phyloP scores from a whole-genome alignment of 30 jellyfish, hydroid and myxozoan genomes.

The Aurelia aurita region DNA sequence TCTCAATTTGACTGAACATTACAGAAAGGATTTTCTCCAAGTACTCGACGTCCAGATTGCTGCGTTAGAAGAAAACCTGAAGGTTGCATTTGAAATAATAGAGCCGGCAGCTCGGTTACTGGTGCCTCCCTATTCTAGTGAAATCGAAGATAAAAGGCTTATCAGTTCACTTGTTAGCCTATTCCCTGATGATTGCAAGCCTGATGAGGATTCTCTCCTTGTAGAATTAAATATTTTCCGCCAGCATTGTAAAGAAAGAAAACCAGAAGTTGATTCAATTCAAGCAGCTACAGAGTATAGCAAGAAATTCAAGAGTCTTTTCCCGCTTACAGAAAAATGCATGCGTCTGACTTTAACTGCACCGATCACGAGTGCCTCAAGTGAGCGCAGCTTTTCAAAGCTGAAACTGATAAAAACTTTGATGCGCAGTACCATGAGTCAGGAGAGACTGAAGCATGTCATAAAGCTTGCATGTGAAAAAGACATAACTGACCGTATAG shows the following conservation, averaged over 20 bases:
- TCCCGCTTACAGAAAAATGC: slow-evolving; percentile 43
- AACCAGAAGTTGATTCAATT: slow-evolving; percentile 21
- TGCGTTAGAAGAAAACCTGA: slow-evolving; percentile 32
- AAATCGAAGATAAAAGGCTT: neutral
- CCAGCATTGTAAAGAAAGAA: slow-evolving; percentile 13
- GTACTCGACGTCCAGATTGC: slow-evolving; percentile 63
- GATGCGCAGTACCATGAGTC: slow-evolving; percentile 29
- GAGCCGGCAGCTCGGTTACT: slow-evolving; percentile 38
- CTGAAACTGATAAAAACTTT: slow-evolving; percentile 22
- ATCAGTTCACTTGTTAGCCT: slow-evolving; percentile 6
- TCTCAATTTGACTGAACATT: slow-evolving; percentile 9
- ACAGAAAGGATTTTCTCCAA: slow-evolving; percentile 34
- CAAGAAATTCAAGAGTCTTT: slow-evolving; percentile 1
- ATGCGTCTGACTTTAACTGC: slow-evolving; percentile 13
- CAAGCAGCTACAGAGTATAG: slow-evolving; percentile 23
- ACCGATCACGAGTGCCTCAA: slow-evolving; percentile 34
- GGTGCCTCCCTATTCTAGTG: slow-evolving; percentile 40
- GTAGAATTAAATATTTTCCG: slow-evolving; percentile 56
- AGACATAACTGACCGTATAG: slow-evolving; percentile 34
- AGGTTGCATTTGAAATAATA: slow-evolving; percentile 28
- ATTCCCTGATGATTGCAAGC: slow-evolving; percentile 29
- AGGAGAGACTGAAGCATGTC: slow-evolving; percentile 11
- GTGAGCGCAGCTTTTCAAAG: slow-evolving; percentile 53
- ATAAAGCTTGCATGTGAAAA: slow-evolving; percentile 49
- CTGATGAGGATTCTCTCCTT: slow-evolving; percentile 16